Base-by-base conservation (phyloP, 1,140 invertebrate species). In the Bombus balteatus region DNA sequence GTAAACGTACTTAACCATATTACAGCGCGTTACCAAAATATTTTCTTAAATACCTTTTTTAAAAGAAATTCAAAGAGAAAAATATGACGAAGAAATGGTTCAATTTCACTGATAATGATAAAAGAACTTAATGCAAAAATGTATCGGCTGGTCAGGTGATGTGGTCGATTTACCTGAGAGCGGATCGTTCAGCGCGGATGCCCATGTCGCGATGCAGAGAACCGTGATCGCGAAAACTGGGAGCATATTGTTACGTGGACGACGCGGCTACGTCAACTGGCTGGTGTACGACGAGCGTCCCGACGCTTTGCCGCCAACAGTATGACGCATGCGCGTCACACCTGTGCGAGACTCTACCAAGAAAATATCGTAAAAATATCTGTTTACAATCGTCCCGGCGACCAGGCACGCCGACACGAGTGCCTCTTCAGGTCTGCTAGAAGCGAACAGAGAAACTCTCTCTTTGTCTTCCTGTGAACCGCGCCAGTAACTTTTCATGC, bases 191-290 rank as follows among this genome's bases (percentile, higher is more conserved):
- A 94, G 86, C 85, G 92, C 94, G 82, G 91, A 93, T 81, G 91
- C 92, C 91, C 93, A 92, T 87, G 92, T 92, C 90, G 91, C 91
- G 90, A 95, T 89, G 90, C 86, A 94, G 83, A 94, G 88, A 85
- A 93, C 91, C 87, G 90, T 84, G 47, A 94, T 86, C 91, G 90
- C 93, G 92, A 92, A 87, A 92, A 91, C 89, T 84, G 92, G 91
- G 92, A 88, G 85, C 90, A 91, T 91, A 94, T 94, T 94, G 94
- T 92, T 91, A 92, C 91, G 91, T 92, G 88, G 90, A 89, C 92
- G 94, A 93, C 95, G 94, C 94, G 94, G 89, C 89, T 92, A 93
- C 94, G 92, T 94, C 93, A 93, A 95, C 95, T 95, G 93, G 88
- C 87, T 88, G 89, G 84, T 85, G 88, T 80, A 91, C 90, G 89